Evolutionary conservation across 2,888 invertebrate species (phyloP).

Genomic region (Dryobota labecula): DNA sequence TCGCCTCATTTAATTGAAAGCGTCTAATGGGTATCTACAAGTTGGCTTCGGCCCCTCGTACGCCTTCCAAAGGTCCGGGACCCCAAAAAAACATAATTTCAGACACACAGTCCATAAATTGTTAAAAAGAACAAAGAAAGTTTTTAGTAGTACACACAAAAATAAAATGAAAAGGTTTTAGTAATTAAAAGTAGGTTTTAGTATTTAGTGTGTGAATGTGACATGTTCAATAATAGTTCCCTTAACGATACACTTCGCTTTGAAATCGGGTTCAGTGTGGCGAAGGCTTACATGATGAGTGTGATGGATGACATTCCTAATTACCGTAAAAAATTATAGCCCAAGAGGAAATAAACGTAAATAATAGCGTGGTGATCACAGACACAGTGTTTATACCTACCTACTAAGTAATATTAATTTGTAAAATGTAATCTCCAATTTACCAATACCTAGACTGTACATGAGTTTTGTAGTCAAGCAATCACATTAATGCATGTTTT

Average conservation of each 20-base stretch:
- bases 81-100: no score
- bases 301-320: not conserved
- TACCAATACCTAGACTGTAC: not conserved
- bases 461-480: constrained; percentile 34
- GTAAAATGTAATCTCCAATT: not conserved
- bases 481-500: constrained; percentile 51
- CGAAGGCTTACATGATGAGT: not conserved
- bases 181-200: no score
- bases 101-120: no score
- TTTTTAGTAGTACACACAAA: no score
- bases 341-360: not conserved
- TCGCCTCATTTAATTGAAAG: no score
- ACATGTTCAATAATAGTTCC: not conserved
- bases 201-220: no score
- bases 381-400: not conserved
- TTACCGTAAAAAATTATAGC: not conserved
- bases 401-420: not conserved
- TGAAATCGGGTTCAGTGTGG: not conserved
- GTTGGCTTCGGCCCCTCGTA: no score
- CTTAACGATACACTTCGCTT: not conserved
- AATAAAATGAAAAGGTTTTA: no score
- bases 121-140: no score
- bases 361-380: not conserved
- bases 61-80: no score
- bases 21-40: no score